Base-by-base conservation (phyloP, 2,888 invertebrate genomes). In the Hirtodrosophila alboralis region DNA sequence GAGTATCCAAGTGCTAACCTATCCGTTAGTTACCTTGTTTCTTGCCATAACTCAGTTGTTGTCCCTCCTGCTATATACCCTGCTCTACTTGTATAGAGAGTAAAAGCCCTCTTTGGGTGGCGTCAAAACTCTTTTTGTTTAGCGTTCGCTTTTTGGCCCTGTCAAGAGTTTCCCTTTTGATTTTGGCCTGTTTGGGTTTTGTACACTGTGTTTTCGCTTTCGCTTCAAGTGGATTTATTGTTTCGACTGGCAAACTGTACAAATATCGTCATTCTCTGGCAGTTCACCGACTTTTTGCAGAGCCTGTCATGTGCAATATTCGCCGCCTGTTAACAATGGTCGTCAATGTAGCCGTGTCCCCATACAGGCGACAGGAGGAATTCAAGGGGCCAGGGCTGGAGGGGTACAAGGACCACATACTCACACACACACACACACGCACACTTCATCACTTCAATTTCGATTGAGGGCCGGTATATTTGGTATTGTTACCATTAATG, bases 201-300 rank as follows among this genome's bases (percentile, higher is more conserved):
- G n/a, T n/a, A n/a, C n/a, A n/a, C n/a, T 57, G 45, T 71, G 41
- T 60, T 62, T 58, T 58, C 45, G 31, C 23, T 54, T 48, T 23
- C 8, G 48, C 48, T 40, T 68, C 62, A 49, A 81, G 86, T 86
- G 84, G 80, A 81, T 81, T 81, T 81, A 81, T 81, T 81, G 80
- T 81, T 81, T 84, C 81, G 64, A 71, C 77, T 69, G 76, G 86
- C 80, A 80, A 86, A n/a, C n/a, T n/a, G 76, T 71, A 80, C 80
- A 86, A 86, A 84, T 68, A 67, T 65, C 38, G 9, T 23, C 59
- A 8, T 34, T 27, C 18, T 36, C 33, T 58, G 16, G 43, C 49
- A 23, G 47, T 44, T 31, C 51, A 37, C 37, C 56, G 47, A 53
- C 53, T 57, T 49, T 45, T 60, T 48, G 40, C 73, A 30, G 54